Conservation (phyloP, 2,797 vertebrate genomes). For the Takifugu rubripes region DNA sequence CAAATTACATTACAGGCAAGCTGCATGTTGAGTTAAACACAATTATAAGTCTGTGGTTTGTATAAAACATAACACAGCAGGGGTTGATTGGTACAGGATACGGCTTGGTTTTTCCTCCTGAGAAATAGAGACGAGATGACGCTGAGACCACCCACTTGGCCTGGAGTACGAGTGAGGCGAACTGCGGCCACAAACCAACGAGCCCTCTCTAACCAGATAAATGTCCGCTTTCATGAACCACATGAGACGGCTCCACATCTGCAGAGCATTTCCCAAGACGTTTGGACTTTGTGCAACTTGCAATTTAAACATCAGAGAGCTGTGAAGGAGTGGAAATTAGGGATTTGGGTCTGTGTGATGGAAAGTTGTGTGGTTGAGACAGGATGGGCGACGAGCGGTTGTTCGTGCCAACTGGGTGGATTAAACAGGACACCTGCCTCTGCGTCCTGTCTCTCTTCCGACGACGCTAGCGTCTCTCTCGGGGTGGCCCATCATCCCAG, state of each 20-base stretch:
- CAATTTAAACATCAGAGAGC: slow-evolving; percentile 76
- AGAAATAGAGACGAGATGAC: slow-evolving; percentile 43
- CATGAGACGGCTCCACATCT: slow-evolving; percentile 76
- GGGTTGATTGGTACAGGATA: slow-evolving; percentile 40
- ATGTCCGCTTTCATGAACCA: slow-evolving; percentile 79
- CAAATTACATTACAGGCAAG: slow-evolving; percentile 46
- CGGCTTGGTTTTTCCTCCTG: slow-evolving; percentile 53
- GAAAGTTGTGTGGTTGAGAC: slow-evolving; percentile 62
- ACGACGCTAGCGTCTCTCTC: slow-evolving; percentile 14
- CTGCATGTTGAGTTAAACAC: slow-evolving; percentile 30
- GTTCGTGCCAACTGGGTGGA: slow-evolving; percentile 46
- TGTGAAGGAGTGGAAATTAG: slow-evolving; percentile 70
- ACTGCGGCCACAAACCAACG: slow-evolving; percentile 59
- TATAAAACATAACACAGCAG: slow-evolving; percentile 42
- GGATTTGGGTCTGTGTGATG: slow-evolving; percentile 68
- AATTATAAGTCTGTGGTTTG: slow-evolving; percentile 4
- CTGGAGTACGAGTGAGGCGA: slow-evolving; percentile 53
- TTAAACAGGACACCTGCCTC: slow-evolving; percentile 55
- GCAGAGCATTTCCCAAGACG: slow-evolving; percentile 73
- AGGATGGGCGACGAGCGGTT: slow-evolving; percentile 59
- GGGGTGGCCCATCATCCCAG: slow-evolving; percentile 44
- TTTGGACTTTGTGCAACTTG: slow-evolving; percentile 68
- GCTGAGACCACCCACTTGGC: slow-evolving; percentile 73
- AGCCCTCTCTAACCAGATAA: slow-evolving; percentile 76
- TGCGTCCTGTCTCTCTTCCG: slow-evolving; percentile 14